These are phyloP conservation scores for Maconellicoccus hirsutus DNA, from an alignment of 1,140 invertebrate species.

Conservation along the genomic window DNA sequence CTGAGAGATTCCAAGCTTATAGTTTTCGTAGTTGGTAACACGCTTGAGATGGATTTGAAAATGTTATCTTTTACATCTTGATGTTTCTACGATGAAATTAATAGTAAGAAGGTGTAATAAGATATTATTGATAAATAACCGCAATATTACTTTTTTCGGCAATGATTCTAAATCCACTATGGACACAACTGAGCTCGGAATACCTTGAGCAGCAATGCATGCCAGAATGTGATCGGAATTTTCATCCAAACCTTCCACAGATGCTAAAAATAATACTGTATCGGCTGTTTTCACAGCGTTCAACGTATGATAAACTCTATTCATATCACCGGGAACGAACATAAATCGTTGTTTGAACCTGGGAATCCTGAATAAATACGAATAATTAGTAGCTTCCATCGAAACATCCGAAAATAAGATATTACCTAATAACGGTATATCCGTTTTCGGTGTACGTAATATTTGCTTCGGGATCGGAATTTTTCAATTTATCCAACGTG, in stretches of 20 bases:
- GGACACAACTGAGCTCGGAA: constrained; percentile 64
- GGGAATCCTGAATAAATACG: constrained; percentile 36
- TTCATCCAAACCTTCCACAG: constrained; percentile 53
- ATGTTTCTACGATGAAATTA: constrained; percentile 43
- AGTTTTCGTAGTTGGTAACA: constrained; percentile 73
- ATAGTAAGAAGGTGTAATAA: constrained; percentile 1
- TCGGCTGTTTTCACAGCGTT: constrained; percentile 79
- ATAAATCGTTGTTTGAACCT: constrained; percentile 75
- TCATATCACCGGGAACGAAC: constrained; percentile 54
- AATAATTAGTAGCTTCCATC: too few species aligned
- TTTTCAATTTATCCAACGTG: constrained; percentile 51
- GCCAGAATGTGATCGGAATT: constrained; percentile 63
- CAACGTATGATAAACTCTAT: constrained; percentile 58
- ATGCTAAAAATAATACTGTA: constrained; percentile 61
- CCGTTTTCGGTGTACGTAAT: constrained; percentile 47
- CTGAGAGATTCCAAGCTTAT: constrained; percentile 56
- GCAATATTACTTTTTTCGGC: constrained; percentile 40
- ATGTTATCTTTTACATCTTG: constrained; percentile 59
- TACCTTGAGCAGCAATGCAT: constrained; percentile 64
- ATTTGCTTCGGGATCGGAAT: constrained; percentile 53
- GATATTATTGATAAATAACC: background rate
- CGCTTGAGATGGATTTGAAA: constrained; percentile 60
- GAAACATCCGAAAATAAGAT: constrained; percentile 26
- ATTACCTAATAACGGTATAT: constrained; percentile 60
- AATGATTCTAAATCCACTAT: constrained; percentile 63